Conservation (phyloP, 2,113 vertebrate genomes). For the Galeopterus variegatus region DNA sequence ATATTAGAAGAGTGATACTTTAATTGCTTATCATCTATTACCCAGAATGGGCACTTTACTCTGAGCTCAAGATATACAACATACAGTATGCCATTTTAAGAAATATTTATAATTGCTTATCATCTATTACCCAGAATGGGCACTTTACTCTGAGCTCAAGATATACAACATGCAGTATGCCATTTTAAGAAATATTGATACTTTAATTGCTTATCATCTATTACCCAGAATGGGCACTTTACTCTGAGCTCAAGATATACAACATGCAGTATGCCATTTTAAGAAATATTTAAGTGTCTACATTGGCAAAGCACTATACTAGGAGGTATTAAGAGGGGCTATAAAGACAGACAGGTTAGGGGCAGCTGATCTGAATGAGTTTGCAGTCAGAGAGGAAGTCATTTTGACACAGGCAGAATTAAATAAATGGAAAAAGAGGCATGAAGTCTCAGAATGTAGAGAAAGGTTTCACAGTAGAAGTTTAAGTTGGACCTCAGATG, state of each 20-base stretch:
- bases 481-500: not conserved
- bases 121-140: not conserved
- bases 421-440: not conserved
- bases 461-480: not conserved
- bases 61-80: not conserved
- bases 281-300: not conserved
- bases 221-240: not conserved
- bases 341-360: not conserved
- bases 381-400: not conserved
- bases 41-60: constrained; percentile 1
- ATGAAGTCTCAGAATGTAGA: not conserved
- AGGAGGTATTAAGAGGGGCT: not conserved
- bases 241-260: not conserved
- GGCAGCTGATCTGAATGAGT: not conserved
- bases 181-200: not conserved
- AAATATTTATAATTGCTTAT: not conserved
- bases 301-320: not conserved
- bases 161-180: not conserved
- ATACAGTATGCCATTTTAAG: not conserved
- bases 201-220: not conserved
- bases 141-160: constrained; percentile 7
- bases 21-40: not conserved
- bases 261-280: not conserved
- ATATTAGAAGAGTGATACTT: not conserved
- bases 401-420: not conserved